Evolutionary conservation across 2,888 invertebrate genomes (phyloP), one percentile per base, ranked within the genome.

Genomic region (Oscheius myriophilus): DNA sequence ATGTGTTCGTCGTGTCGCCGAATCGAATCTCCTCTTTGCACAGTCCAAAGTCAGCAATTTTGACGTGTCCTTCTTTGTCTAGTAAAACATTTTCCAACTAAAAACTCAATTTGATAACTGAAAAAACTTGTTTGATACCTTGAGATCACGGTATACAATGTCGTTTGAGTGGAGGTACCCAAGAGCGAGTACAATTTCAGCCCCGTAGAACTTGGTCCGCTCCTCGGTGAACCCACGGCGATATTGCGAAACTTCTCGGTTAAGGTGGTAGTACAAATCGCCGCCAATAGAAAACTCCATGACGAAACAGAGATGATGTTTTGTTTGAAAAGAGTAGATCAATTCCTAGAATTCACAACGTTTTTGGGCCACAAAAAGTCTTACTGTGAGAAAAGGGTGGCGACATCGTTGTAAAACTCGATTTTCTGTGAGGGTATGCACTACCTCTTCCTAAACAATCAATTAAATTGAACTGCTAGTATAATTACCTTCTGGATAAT

Each of bases 281-380:
- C 98, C 98, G 67, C 89, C 98, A 88, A 97, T 97, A 2, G 97
- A 97, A 89, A 97, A 98, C 89, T 98, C 97, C 96, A 98, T 97
- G 61, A 98, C 97, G 90, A 98, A 98, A 90, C 96, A 98, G 80
- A 98, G 91, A 85, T 97, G 92, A 89, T 98, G 97, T 72, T 92
- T 92, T 72, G 97, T 98, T 95, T 90, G 96, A 91, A 98, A 98
- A 86, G 96, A 96, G 91, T 96, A 97, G 90, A 95, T 95, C 87
- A 97, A 90, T 85, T 95, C 93, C 95, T 96, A 90, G 9, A 33
- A 33, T 33, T 33, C 9, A 6, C 4, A 33, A 6, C n/a, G n/a
- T 33, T 6, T 9, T 33, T 33, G 9, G 33, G 33, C 33, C 33
- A 6, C 4, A 23, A 4, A 42, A 61, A 4, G 1, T 18, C 70